phyloP scores from a whole-genome alignment of 2,888 invertebrate species.

The Orthonychiurus folsomi region DNA sequence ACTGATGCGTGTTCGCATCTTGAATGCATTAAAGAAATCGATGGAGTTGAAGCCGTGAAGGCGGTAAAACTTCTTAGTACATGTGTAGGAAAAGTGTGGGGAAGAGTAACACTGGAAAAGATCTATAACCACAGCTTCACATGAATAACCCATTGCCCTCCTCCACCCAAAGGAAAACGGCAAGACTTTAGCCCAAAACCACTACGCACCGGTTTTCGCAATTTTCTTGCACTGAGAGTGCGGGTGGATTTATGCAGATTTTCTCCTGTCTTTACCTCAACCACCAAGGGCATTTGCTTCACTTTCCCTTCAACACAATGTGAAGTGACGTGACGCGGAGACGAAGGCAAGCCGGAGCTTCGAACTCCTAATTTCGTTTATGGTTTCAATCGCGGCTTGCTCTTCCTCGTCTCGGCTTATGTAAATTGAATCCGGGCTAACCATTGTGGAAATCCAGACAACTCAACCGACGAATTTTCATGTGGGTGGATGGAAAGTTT shows the following conservation, averaged over 20 bases:
- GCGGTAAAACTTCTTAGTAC: background rate
- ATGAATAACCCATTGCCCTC: background rate
- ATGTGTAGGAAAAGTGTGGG: background rate
- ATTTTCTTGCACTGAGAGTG: too few relatives aligned
- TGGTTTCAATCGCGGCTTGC: background rate
- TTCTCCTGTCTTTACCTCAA: background rate
- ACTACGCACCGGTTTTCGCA: background rate
- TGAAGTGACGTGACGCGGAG: background rate
- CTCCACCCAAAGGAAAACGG: background rate
- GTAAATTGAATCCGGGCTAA: conserved; percentile 1
- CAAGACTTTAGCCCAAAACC: background rate
- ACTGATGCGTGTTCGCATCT: too few relatives aligned
- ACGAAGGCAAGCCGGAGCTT: background rate
- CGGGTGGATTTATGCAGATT: background rate
- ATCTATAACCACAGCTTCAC: background rate
- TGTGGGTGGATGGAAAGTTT: too few relatives aligned
- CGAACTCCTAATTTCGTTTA: background rate
- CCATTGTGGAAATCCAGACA: background rate
- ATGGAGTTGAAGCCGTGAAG: background rate
- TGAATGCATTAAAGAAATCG: background rate
- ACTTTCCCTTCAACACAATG: background rate
- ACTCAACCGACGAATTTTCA: background rate
- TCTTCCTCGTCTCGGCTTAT: conserved; percentile 2
- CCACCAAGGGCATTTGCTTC: background rate
- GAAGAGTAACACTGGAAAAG: background rate